Conservation (phyloP, 1,140 invertebrate genomes). For the Plectrocnemia conspersa region DNA sequence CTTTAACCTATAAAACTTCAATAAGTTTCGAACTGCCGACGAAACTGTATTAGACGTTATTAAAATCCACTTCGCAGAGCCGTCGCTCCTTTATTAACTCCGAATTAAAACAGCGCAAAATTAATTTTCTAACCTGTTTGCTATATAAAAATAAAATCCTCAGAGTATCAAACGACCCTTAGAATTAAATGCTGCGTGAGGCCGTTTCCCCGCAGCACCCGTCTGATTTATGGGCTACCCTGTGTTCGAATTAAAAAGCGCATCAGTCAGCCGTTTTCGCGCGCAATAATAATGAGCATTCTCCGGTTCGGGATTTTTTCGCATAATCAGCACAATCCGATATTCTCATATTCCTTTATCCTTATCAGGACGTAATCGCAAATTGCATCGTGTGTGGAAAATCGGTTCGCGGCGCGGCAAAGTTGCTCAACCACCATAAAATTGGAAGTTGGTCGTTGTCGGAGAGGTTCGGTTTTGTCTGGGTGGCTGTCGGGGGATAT, state of each 20-base stretch:
- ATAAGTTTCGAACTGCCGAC: background rate
- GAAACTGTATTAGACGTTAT: slow-evolving; percentile 8
- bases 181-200: too few species aligned
- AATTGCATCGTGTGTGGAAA: slow-evolving; percentile 36
- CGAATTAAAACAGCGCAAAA: too few species aligned
- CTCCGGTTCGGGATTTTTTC: slow-evolving; percentile 20
- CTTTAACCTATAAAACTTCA: slow-evolving; percentile 7
- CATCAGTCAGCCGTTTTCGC: too few species aligned
- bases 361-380: slow-evolving; percentile 33
- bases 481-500: slow-evolving; percentile 41
- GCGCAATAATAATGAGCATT: too few species aligned
- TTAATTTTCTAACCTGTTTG: too few species aligned
- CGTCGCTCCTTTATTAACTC: too few species aligned
- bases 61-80: slow-evolving; percentile 1
- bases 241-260: too few species aligned
- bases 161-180: too few species aligned
- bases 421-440: slow-evolving; percentile 54
- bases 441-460: slow-evolving; percentile 51
- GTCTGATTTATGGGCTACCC: too few species aligned
- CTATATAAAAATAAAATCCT: too few species aligned
- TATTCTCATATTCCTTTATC: slow-evolving; percentile 29
- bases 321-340: slow-evolving; percentile 26
- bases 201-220: too few species aligned
- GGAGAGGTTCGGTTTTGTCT: slow-evolving; percentile 6
- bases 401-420: slow-evolving; percentile 41